phyloP scores from a whole-genome alignment of 2,888 invertebrate genomes.

The Spicauda simplicius region DNA sequence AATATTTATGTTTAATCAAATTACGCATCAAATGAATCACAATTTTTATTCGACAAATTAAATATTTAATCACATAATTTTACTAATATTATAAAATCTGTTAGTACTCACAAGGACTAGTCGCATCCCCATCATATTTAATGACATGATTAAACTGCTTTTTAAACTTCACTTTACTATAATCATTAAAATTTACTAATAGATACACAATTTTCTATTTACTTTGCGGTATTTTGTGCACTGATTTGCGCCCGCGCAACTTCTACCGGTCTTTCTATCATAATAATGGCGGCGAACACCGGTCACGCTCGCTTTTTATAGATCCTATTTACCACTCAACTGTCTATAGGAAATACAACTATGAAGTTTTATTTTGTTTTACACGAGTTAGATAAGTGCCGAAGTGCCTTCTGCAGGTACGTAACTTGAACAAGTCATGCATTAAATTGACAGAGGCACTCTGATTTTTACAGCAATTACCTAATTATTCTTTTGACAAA shows the following conservation, averaged over 20 bases:
- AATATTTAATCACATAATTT: no score
- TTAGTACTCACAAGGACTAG: slow-evolving; percentile 21
- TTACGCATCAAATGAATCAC: no score
- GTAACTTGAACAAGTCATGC: slow-evolving; percentile 62
- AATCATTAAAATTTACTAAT: slow-evolving; percentile 7
- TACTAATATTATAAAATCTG: no score
- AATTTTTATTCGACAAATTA: no score
- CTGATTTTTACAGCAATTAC: slow-evolving; percentile 19
- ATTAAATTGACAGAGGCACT: slow-evolving; percentile 49
- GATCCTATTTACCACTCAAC: slow-evolving; percentile 63
- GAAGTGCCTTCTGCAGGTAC: slow-evolving; percentile 54
- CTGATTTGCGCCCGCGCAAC: slow-evolving; percentile 56
- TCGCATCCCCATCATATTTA: slow-evolving; percentile 28
- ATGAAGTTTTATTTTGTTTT: slow-evolving; percentile 66
- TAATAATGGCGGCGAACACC: slow-evolving; percentile 68
- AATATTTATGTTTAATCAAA: no score
- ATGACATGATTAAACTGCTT: slow-evolving; percentile 1
- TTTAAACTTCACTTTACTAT: slow-evolving; percentile 21
- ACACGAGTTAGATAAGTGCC: slow-evolving; percentile 71
- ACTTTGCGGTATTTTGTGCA: slow-evolving; percentile 28
- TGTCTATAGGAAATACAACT: slow-evolving; percentile 64
- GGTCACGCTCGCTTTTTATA: slow-evolving; percentile 70
- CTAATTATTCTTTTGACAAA: slow-evolving; percentile 7
- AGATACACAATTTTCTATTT: slow-evolving; percentile 15
- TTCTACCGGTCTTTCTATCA: slow-evolving; percentile 48